These are phyloP conservation scores for Drosophila truncata DNA, from an alignment of 1,140 invertebrate genomes.

Conservation along the genomic window DNA sequence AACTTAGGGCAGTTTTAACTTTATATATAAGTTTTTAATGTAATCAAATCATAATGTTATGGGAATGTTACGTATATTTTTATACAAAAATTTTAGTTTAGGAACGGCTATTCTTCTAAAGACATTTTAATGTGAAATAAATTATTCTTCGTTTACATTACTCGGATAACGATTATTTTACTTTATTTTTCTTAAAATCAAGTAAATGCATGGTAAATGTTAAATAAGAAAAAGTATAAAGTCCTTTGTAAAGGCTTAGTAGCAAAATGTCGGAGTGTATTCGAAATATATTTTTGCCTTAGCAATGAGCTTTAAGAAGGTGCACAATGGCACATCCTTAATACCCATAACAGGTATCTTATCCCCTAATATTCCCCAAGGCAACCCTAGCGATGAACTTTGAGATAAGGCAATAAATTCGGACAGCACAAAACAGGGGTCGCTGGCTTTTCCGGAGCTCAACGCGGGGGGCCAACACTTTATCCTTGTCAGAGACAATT, in stretches of 20 bases:
- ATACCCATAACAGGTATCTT: constrained; percentile 1
- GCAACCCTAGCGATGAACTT: constrained; percentile 15
- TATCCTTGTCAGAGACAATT: constrained; percentile 54
- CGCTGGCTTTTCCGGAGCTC: background rate
- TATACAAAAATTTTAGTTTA: background rate
- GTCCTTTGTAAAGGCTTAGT: background rate
- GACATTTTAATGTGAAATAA: background rate
- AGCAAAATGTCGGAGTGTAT: too few species aligned
- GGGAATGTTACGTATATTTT: too few species aligned
- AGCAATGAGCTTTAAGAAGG: background rate
- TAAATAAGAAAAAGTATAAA: too few species aligned
- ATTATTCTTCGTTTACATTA: background rate
- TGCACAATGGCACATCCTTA: background rate
- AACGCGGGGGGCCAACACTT: constrained; percentile 1
- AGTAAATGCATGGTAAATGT: too few species aligned
- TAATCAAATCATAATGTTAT: background rate
- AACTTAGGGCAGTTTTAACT: background rate
- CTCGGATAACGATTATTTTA: background rate
- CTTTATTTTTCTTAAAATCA: too few species aligned
- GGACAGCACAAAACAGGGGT: constrained; percentile 7
- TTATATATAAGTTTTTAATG: too few species aligned
- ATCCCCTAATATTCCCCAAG: background rate
- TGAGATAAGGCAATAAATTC: constrained; percentile 33
- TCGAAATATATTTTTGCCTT: background rate
- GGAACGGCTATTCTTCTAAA: background rate